These are phyloP conservation scores for Muscicapa striata DNA, from an alignment of 2,797 vertebrate species.

Conservation along the genomic window DNA sequence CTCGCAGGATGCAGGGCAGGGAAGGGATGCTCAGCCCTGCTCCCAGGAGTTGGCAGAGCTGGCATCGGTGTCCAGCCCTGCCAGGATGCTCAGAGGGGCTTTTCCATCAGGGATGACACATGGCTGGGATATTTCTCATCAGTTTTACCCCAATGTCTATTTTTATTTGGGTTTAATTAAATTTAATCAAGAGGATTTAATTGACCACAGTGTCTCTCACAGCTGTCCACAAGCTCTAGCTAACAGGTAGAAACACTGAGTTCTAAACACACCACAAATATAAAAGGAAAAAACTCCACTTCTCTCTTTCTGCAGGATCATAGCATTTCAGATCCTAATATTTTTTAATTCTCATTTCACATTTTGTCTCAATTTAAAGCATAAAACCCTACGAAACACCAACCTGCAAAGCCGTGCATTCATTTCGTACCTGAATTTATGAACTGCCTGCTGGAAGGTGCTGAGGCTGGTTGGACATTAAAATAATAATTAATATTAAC, in stretches of 20 bases:
- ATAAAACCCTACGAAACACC: background rate
- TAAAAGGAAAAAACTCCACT: fast-evolving
- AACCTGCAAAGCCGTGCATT: fast-evolving
- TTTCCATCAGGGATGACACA: background rate
- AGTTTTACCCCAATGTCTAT: background rate
- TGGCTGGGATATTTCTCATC: background rate
- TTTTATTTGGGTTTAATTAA: background rate
- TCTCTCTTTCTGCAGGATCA: background rate
- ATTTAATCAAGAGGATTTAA: background rate
- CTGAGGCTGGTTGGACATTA: background rate
- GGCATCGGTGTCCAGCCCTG: fast-evolving
- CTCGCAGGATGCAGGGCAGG: background rate
- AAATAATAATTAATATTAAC: background rate
- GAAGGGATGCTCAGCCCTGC: background rate
- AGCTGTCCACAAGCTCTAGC: background rate
- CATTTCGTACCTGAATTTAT: background rate
- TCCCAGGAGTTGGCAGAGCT: background rate
- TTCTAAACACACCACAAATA: background rate
- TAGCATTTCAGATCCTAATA: background rate
- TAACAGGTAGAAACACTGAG: background rate
- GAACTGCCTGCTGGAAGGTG: background rate
- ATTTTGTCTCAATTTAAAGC: background rate
- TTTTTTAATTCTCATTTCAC: background rate
- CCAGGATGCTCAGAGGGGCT: background rate
- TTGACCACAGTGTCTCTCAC: background rate